phyloP scores from a whole-genome alignment of 2,113 vertebrate species.

The Phylloscopus trochilus region DNA sequence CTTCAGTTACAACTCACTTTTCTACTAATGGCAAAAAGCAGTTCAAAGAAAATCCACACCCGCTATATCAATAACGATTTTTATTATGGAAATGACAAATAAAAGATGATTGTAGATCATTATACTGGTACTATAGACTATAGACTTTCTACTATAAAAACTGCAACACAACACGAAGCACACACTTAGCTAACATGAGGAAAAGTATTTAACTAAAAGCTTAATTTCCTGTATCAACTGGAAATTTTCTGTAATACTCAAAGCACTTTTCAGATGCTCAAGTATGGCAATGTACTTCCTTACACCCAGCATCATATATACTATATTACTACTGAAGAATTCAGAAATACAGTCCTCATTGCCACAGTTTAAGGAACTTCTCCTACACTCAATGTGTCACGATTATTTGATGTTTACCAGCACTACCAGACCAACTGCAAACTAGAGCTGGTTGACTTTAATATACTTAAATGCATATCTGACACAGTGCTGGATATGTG shows the following conservation, averaged over 20 bases:
- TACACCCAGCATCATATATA: neutral
- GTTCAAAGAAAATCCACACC: neutral
- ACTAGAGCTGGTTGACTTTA: neutral
- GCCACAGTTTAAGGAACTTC: neutral
- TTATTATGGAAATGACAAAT: neutral
- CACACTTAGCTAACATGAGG: neutral
- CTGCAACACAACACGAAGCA: neutral
- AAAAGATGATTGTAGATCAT: neutral
- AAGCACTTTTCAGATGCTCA: neutral
- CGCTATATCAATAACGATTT: neutral
- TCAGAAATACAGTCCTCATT: neutral
- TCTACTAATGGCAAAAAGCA: neutral
- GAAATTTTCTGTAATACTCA: neutral
- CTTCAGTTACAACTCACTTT: neutral
- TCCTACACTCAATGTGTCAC: neutral
- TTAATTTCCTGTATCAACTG: neutral
- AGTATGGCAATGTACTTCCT: neutral
- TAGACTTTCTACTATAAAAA: neutral
- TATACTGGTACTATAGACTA: neutral
- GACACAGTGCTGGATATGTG: neutral
- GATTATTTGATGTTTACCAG: neutral
- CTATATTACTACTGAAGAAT: neutral
- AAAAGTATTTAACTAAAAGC: conserved; percentile 3
- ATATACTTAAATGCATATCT: neutral
- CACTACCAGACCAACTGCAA: neutral